Evolutionary conservation across 2,888 invertebrate species (phyloP), one percentile per base, ranked within the genome.

Genomic region (Ophioninae sp.): DNA sequence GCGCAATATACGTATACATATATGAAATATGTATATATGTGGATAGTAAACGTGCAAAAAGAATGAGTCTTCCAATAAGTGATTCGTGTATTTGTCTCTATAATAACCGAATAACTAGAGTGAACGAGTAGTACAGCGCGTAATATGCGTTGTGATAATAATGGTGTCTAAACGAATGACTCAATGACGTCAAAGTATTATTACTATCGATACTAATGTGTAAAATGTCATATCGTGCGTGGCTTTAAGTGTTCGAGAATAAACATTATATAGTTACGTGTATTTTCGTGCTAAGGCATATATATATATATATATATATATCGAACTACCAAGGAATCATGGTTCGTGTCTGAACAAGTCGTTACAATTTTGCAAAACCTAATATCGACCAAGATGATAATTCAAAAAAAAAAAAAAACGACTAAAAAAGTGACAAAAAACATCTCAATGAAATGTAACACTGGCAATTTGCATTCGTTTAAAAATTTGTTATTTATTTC

Each of bases 1-100:
- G 69, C 73, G 78, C 67, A 68, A 73, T 78, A 37, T 41, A 41
- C 41, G 37, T 69, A 56, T 56, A 68, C 39, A 67, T 67, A 69
- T 56, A n/a, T 44, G 10, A 17, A 30, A 20, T 41, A 44, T 67
- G 22, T 41, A 44, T 44, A 13, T 67, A 56, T 69, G 30, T n/a
- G 68, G 22, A 77, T 77, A 67, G 61, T 63, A 56, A 83, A 83
- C 83, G 80, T 83, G 83, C 83, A 81, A 77, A 78, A 56, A 76
- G 17, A 51, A 51, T 17, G 6, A 51, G 51, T 51, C 51, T 17
- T 51, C 17, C 51, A 17, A 51, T 17, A 13, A 51, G 51, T 51
- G 51, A 51, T 51, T 51, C 17, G 63, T 69, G 56, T 77, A 80
- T 59, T 41, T 67, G 22, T n/a, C 73, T 80, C 44, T 69, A 79